Evolutionary conservation across 2,113 vertebrate genomes (phyloP), one percentile per base, ranked within the genome.

Genomic region (Acinonyx jubatus): DNA sequence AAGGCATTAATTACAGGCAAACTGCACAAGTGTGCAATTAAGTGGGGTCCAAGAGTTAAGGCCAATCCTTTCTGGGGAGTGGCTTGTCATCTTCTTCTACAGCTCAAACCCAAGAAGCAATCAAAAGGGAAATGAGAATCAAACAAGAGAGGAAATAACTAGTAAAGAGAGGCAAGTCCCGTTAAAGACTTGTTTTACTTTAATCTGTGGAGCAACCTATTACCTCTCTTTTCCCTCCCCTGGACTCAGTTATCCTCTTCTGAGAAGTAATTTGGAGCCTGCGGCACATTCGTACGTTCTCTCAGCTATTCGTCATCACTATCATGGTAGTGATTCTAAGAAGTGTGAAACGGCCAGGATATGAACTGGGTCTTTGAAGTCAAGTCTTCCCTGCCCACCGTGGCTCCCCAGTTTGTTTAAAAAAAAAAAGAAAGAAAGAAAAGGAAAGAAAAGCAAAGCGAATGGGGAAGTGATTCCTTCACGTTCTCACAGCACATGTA

Each of bases 401-500:
- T 68, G 31, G n/a, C 29, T 52, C 25, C 45, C 21, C 38, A 41
- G 2, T 63, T 57, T 14, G 27, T 7, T 57, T 8, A 23, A 66
- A 19, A 48, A 45, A 45, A 8, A 7, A 45, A 41, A 41, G 5
- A 1, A 6, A 41, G 41, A 41, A 41, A 41, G 5, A 41, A 7
- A 41, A 45, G 9, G 45, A 45, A 45, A 45, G 45, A 8, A 45
- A 45, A 45, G 45, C 0, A 45, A 21, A 19, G 29, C 6, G 61
- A 55, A 31, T 3, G 14, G 41, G 41, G 31, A 61, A 23, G 48
- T 21, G 63, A n/a, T 5, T 74, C 38, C 21, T 29, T 36, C 33
- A 7, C 29, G 15, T 52, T 61, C 5, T 45, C 82, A 55, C 3
- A 5, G 27, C 1, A 7, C 1, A 29, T 4, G 5, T 0, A 14